Evolutionary conservation across 2,797 vertebrate genomes (phyloP).

Genomic region (Apogon talboti): DNA sequence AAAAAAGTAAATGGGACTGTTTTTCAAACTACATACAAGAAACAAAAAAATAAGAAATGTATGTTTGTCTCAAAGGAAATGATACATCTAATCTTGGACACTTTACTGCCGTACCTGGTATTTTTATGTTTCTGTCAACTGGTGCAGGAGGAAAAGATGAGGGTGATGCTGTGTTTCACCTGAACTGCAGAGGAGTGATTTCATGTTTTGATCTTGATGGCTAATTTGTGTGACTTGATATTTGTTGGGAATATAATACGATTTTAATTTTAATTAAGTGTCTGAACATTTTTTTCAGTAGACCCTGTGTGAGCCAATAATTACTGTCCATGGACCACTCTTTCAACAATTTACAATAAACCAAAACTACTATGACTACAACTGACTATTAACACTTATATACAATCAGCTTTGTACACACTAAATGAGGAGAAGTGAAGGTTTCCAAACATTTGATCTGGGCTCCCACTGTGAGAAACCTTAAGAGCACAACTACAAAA

Average conservation of each 20-base stretch:
- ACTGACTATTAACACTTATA: constrained; percentile 37
- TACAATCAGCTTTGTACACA: constrained; percentile 47
- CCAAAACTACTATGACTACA: constrained; percentile 26
- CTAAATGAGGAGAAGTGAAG: constrained; percentile 11
- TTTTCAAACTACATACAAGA: constrained; percentile 4
- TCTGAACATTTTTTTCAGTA: constrained; percentile 13
- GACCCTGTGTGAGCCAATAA: background rate
- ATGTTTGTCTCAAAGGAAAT: constrained; percentile 7
- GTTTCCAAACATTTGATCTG: background rate
- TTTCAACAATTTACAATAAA: constrained; percentile 35
- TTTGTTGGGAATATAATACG: background rate
- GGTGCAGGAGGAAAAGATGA: no score
- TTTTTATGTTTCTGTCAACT: background rate
- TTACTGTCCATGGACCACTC: background rate
- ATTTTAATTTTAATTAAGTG: constrained; percentile 14
- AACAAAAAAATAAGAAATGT: constrained; percentile 7
- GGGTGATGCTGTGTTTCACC: no score
- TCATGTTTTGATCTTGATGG: no score
- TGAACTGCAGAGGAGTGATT: no score
- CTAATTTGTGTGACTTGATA: background rate
- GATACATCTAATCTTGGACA: background rate
- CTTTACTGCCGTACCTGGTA: background rate
- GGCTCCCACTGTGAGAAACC: constrained; percentile 2
- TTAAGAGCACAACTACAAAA: background rate
- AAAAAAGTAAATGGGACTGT: background rate